phyloP scores from a whole-genome alignment of 2,797 vertebrate species.

The Trematomus bernacchii region DNA sequence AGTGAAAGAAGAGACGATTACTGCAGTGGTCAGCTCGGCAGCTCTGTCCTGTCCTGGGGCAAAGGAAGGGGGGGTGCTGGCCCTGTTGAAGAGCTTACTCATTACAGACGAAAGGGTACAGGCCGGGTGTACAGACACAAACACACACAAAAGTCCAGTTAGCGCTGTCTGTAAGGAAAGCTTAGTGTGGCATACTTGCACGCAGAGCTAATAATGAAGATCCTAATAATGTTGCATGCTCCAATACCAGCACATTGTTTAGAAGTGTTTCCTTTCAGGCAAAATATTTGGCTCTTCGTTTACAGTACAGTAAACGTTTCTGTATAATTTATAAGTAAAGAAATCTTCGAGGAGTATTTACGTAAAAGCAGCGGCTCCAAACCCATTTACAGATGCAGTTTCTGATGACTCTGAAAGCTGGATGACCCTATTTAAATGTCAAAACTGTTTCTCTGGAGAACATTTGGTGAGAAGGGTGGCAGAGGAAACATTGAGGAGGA shows the following conservation, averaged over 20 bases:
- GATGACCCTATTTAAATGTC: slow-evolving; percentile 44
- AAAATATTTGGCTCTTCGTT: background rate
- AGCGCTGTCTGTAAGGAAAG: slow-evolving; percentile 31
- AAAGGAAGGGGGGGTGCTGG: slow-evolving; percentile 41
- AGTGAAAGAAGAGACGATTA: slow-evolving; percentile 68
- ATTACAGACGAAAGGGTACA: slow-evolving; percentile 50
- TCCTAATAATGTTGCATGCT: slow-evolving; percentile 27
- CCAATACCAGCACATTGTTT: slow-evolving; percentile 28
- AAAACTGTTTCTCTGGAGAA: slow-evolving; percentile 39
- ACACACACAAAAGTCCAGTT: slow-evolving; percentile 37
- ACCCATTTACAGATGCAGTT: slow-evolving; percentile 26
- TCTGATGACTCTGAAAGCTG: background rate
- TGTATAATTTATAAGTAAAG: slow-evolving; percentile 6
- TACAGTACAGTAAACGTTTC: background rate
- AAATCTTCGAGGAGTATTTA: slow-evolving; percentile 4
- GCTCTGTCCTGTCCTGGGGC: slow-evolving; percentile 72
- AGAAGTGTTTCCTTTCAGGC: slow-evolving; percentile 40
- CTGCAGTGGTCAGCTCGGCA: slow-evolving; percentile 66
- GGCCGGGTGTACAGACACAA: slow-evolving; percentile 13
- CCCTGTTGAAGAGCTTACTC: slow-evolving; percentile 52
- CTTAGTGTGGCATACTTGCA: slow-evolving; percentile 49
- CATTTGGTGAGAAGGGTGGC: slow-evolving; percentile 43
- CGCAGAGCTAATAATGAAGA: slow-evolving; percentile 39
- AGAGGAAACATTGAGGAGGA: slow-evolving; percentile 35
- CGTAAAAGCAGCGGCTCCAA: slow-evolving; percentile 18